Evolutionary conservation across 1,140 invertebrate genomes (phyloP).

Genomic region (Diploscapter pachys): DNA sequence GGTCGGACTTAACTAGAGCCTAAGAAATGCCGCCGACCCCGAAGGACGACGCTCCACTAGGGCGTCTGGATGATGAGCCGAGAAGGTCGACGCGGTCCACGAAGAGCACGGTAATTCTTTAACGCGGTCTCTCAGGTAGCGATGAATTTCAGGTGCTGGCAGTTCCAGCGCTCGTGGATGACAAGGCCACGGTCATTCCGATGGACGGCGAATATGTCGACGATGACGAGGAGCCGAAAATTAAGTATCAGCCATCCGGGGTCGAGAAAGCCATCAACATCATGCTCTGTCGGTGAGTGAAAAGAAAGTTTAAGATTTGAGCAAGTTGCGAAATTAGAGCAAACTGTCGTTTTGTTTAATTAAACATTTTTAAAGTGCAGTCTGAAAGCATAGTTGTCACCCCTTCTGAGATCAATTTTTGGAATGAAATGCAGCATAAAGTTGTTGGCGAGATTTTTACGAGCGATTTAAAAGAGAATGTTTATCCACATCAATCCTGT

Average conservation of each 20-base stretch:
- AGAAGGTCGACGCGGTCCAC: conserved; percentile 2
- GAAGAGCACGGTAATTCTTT: conserved; percentile 2
- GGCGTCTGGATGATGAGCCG: background rate
- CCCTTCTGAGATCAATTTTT: background rate
- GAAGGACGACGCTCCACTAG: background rate
- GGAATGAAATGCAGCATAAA: background rate
- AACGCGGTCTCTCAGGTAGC: conserved; percentile 3
- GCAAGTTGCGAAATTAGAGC: conserved; percentile 16
- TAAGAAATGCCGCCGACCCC: background rate
- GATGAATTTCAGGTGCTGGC: background rate
- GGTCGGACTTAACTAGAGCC: background rate
- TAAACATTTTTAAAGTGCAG: background rate
- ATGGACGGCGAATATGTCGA: conserved; percentile 14
- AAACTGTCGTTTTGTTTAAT: background rate
- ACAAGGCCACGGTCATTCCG: conserved; percentile 2
- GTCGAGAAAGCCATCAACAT: conserved; percentile 45
- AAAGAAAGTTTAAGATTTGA: background rate
- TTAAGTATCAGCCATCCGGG: conserved; percentile 36
- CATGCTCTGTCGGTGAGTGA: conserved; percentile 37
- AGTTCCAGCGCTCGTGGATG: background rate
- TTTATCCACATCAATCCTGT: background rate
- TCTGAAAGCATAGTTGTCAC: background rate
- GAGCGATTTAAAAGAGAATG: no score
- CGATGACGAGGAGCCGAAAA: conserved; percentile 21
- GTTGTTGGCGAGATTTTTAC: no score